Percentiles rank a stretch among this genome's conserved stretches.
Conservation (phyloP, 2,888 invertebrate species). For the Stenichneumon culpator region DNA sequence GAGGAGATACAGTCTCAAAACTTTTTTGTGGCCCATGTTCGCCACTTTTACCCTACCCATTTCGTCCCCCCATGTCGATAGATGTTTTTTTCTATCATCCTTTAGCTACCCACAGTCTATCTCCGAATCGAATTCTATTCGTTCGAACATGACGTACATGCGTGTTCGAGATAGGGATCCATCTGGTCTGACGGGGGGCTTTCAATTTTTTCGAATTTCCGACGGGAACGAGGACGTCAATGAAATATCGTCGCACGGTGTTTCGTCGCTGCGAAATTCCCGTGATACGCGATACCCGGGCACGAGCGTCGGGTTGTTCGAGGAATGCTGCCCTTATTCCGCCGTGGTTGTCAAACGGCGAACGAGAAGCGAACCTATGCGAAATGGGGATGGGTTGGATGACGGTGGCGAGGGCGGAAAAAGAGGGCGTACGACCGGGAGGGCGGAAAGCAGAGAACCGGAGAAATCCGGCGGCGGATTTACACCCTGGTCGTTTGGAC, state of each 20-base stretch:
- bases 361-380: conserved; percentile 26
- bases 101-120: neutral
- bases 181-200: conserved; percentile 28
- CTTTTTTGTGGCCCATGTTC: too few relatives aligned
- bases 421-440: conserved; percentile 39
- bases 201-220: conserved; percentile 35
- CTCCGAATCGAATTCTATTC: conserved; percentile 6
- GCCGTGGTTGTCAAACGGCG: conserved; percentile 31
- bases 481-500: conserved; percentile 74
- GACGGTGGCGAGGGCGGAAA: conserved; percentile 10
- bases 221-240: conserved; percentile 1
- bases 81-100: neutral
- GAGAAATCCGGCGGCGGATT: conserved; percentile 73
- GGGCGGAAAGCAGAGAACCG: conserved; percentile 48
- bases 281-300: conserved; percentile 15
- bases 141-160: neutral
- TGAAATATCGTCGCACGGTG: conserved; percentile 31
- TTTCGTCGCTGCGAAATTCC: conserved; percentile 23
- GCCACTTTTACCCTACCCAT: neutral
- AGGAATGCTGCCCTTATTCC: conserved; percentile 37
- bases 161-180: conserved; percentile 50
- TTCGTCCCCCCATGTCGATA: neutral
- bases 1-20: too few relatives aligned
- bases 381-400: neutral
- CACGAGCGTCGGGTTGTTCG: conserved; percentile 1